Evolutionary conservation across 2,888 invertebrate species (phyloP).

Genomic region (Patella depressa): DNA sequence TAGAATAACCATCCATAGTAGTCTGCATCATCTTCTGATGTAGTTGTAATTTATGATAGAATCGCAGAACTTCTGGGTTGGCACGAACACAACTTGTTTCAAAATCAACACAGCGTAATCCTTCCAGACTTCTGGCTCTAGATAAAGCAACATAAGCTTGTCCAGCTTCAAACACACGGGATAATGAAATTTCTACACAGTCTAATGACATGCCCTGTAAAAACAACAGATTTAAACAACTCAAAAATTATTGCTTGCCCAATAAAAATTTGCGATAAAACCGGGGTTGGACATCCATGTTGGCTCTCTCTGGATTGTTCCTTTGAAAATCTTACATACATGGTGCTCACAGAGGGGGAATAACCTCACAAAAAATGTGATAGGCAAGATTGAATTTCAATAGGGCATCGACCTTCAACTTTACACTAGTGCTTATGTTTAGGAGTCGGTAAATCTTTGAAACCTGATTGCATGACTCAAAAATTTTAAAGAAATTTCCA

Average conservation of each 20-base stretch:
- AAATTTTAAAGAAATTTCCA: too few species aligned
- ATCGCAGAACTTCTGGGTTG: conserved; percentile 85
- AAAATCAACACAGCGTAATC: conserved; percentile 90
- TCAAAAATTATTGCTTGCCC: neutral
- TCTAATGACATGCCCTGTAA: conserved; percentile 92
- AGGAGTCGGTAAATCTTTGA: too few species aligned
- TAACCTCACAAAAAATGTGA: too few species aligned
- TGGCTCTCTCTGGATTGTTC: too few species aligned
- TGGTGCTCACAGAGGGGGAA: too few species aligned
- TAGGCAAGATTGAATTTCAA: too few species aligned
- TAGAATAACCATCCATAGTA: conserved; percentile 39
- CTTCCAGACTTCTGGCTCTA: conserved; percentile 88
- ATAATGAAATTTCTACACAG: conserved; percentile 93
- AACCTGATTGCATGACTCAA: too few species aligned
- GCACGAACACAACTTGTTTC: conserved; percentile 89
- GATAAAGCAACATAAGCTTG: conserved; percentile 97
- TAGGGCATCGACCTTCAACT: too few species aligned
- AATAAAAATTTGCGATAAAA: neutral
- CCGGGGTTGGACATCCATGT: too few species aligned
- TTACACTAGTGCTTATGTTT: too few species aligned
- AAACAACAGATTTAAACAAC: conserved; percentile 23
- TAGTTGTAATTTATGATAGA: conserved; percentile 75
- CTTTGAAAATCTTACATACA: too few species aligned
- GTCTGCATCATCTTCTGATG: conserved; percentile 51
- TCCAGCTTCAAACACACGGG: conserved; percentile 93